These are phyloP conservation scores for Apodemia zela DNA, from an alignment of 2,888 invertebrate species.

Conservation along the genomic window DNA sequence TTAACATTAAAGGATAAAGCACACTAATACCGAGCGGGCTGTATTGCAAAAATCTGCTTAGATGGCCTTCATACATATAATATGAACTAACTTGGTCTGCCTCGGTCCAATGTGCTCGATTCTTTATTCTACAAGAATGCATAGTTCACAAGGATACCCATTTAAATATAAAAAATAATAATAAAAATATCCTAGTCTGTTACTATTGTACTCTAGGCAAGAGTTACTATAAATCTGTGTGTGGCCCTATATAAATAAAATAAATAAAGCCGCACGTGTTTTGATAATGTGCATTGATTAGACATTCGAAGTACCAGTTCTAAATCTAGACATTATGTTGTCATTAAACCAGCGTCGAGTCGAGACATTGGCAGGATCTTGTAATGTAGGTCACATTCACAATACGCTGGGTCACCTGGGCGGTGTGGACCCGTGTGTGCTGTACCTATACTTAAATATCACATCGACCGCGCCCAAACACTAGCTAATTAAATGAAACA, in stretches of 20 bases:
- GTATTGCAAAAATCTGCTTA: too few species aligned
- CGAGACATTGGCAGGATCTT: constrained; percentile 12
- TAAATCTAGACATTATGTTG: constrained; percentile 15
- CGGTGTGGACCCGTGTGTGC: neutral
- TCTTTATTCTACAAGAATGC: too few species aligned
- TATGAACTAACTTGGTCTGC: too few species aligned
- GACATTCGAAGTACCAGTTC: constrained; percentile 35
- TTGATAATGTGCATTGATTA: neutral
- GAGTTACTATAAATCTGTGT: too few species aligned
- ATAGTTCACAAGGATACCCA: too few species aligned
- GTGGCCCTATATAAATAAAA: neutral
- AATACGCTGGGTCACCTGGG: neutral
- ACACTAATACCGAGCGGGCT: too few species aligned
- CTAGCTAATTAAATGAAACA: constrained; percentile 23
- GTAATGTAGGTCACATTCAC: constrained; percentile 18
- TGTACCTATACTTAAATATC: constrained; percentile 49
- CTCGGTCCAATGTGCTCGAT: too few species aligned
- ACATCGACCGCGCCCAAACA: constrained; percentile 63
- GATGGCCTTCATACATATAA: too few species aligned
- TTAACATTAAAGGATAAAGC: too few species aligned
- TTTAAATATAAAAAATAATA: too few species aligned
- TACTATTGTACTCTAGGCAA: too few species aligned
- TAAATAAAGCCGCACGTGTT: neutral
- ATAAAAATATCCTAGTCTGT: too few species aligned
- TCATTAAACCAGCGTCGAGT: neutral